Evolutionary conservation across 2,113 vertebrate genomes (phyloP), one percentile per base, ranked within the genome.

Genomic region (Saimiri boliviensis): DNA sequence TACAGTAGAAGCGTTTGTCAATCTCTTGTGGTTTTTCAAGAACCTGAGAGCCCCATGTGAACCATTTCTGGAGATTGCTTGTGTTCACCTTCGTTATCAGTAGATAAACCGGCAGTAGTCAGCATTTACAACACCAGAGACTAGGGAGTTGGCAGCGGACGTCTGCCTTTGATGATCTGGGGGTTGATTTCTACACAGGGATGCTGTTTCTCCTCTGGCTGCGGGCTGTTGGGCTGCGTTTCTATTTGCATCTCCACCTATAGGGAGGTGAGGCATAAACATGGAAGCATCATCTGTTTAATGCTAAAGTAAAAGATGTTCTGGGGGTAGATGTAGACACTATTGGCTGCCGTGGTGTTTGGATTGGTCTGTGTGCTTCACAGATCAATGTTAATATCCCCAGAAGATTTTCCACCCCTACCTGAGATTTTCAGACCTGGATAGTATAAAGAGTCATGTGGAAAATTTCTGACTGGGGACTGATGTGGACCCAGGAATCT

Each of bases 11-110:
- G 94, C 77, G 37, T 97, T 97, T 98, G 97, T 94, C 93, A 97
- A 96, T 97, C 96, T 80, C 92, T 97, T 97, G 97, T 35, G 97
- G 98, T 97, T 97, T 98, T 93, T 97, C 95, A 97, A 97, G 96
- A 95, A 96, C 81, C 23, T 42, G 25, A 68, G 82, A 95, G 94
- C 54, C 56, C 23, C 4, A 8, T 86, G 92, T 95, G 91, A 98
- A 97, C 89, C 77, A 94, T 94, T 95, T 93, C 85, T 97, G 73
- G 86, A 96, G 95, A 94, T 91, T 97, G 91, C 97, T 98, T 97
- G 73, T 73, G 70, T 71, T 86, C 87, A 94, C 91, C 89, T 97
- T 85, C 3, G 8, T 91, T 97, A 97, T 97, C 92, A 83, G 77
- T 49, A 94, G 86, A 88, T 92, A 93, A 96, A 93, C 63, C 6